Evolutionary conservation across 1,140 invertebrate genomes (phyloP).

Genomic region (Teleogryllus occipitalis): DNA sequence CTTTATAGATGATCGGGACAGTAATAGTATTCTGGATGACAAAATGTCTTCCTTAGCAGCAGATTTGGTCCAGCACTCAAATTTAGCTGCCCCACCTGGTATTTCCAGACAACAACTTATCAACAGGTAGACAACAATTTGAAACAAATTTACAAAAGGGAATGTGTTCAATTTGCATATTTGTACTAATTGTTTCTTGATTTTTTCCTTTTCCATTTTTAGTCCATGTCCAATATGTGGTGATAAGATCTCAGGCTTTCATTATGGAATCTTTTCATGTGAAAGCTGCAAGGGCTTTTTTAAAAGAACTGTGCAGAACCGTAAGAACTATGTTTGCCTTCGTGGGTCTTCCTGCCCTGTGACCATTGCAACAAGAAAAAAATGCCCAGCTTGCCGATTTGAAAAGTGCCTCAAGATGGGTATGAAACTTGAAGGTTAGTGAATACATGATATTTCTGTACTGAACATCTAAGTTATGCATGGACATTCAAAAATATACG

Average conservation of each 20-base stretch:
- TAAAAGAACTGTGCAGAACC: slow-evolving; percentile 95
- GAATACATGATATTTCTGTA: too few species aligned
- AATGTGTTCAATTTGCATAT: neutral
- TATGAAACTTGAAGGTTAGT: slow-evolving; percentile 87
- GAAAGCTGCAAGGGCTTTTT: slow-evolving; percentile 98
- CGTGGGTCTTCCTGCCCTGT: slow-evolving; percentile 84
- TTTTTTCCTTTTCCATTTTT: slow-evolving; percentile 25
- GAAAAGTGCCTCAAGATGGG: slow-evolving; percentile 92
- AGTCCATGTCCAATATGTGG: slow-evolving; percentile 92
- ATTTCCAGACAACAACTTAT: slow-evolving; percentile 79
- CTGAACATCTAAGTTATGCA: too few species aligned
- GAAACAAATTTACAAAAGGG: neutral
- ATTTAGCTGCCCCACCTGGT: slow-evolving; percentile 54
- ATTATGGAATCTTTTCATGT: slow-evolving; percentile 94
- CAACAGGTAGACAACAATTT: slow-evolving; percentile 43
- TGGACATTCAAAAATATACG: neutral
- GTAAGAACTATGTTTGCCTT: slow-evolving; percentile 92
- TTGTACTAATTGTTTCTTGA: neutral
- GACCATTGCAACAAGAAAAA: slow-evolving; percentile 86
- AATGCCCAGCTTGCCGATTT: slow-evolving; percentile 95
- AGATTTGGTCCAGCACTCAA: slow-evolving; percentile 40
- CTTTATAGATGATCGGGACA: slow-evolving; percentile 31
- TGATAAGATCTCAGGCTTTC: slow-evolving; percentile 90
- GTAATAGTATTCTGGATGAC: slow-evolving; percentile 29
- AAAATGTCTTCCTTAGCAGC: slow-evolving; percentile 31